Conservation (phyloP, 23 tunicate genomes). For the Styela clava region DNA sequence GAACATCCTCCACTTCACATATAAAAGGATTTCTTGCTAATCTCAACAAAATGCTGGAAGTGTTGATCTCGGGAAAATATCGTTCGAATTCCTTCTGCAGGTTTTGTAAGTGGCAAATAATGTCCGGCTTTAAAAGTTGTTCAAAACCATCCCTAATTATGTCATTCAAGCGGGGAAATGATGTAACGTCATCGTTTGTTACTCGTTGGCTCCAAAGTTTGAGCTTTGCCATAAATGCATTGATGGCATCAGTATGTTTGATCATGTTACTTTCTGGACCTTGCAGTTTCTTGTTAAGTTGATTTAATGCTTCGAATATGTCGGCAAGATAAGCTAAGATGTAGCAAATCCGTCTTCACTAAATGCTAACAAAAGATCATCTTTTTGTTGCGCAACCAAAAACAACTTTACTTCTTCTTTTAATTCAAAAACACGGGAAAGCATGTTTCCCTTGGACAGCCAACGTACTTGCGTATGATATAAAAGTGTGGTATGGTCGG, state of each 20-base stretch:
- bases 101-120: constrained; percentile 12
- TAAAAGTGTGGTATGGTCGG: constrained; percentile 47
- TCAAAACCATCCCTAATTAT: constrained; percentile 11
- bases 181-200: constrained; percentile 30
- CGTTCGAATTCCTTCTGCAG: too few species aligned
- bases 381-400: constrained; percentile 35
- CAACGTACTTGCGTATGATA: constrained; percentile 31
- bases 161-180: constrained; percentile 32
- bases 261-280: constrained; percentile 34
- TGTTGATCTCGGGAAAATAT: too few species aligned
- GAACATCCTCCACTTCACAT: too few species aligned
- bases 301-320: constrained; percentile 15
- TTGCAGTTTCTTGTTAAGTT: constrained; percentile 56
- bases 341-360: constrained; percentile 33
- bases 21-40: too few species aligned
- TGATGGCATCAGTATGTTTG: constrained; percentile 26
- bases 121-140: constrained; percentile 19
- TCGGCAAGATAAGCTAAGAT: too few species aligned
- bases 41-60: too few species aligned
- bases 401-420: constrained; percentile 40
- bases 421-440: constrained; percentile 34
- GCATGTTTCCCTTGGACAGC: constrained; percentile 41
- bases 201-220: too few species aligned
- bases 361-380: constrained; percentile 13
- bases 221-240: constrained; percentile 50